Evolutionary conservation across 2,113 vertebrate species (phyloP).

Genomic region (Gadus chalcogrammus): DNA sequence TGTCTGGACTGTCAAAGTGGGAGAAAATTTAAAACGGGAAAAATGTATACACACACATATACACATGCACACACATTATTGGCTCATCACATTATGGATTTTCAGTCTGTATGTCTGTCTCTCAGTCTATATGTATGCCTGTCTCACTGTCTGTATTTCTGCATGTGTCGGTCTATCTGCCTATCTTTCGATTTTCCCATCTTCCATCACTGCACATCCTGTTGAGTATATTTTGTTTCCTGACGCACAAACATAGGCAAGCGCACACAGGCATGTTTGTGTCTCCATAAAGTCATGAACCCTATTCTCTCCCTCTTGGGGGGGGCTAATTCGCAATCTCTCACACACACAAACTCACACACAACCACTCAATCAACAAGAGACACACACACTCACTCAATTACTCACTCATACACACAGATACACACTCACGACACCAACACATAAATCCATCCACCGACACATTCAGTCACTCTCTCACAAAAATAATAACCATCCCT

Average conservation of each 20-base stretch:
- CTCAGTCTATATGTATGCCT: not conserved
- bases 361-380: not conserved
- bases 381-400: not conserved
- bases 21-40: not conserved
- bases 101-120: not conserved
- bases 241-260: no score
- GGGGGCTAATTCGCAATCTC: not conserved
- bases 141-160: not conserved
- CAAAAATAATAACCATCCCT: not conserved
- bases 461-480: not conserved
- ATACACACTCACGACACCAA: not conserved
- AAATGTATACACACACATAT: no score
- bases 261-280: not conserved
- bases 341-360: not conserved
- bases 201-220: not conserved
- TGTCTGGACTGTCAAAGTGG: constrained; percentile 16
- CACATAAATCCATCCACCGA: no score
- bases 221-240: not conserved
- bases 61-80: no score
- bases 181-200: constrained; percentile 5
- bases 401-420: not conserved
- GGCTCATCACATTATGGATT: no score
- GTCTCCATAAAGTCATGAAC: constrained; percentile 4
- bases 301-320: no score
- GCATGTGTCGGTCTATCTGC: not conserved